Base-by-base conservation (phyloP, 2,113 vertebrate genomes). In the Poeciliopsis turrubarensis region DNA sequence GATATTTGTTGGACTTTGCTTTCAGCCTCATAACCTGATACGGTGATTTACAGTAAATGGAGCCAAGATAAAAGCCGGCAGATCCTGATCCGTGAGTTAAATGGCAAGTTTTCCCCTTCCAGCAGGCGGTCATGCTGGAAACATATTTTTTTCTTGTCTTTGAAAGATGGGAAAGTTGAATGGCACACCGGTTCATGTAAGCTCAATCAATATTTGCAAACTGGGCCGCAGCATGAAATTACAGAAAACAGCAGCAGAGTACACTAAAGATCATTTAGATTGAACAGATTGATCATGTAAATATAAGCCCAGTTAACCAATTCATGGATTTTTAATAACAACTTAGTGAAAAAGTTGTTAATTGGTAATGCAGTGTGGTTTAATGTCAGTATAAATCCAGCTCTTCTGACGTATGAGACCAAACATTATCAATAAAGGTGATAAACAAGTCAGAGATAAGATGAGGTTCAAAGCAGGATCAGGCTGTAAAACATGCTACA, bases 1-100 rank as follows among this genome's bases (percentile, higher is more conserved):
- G 73, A 81, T 78, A 71, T 78, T 44, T 51, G 13, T 34, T 78
- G 84, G 60, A 80, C 89, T 90, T 91, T 89, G 80, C 30, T 75
- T 76, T 72, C 32, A 17, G 3, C 34, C 44, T 78, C 7, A 67
- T 1, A 41, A 15, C 27, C 65, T 69, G 81, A 81, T 79, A 70
- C 57, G 31, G 12, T 34, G 51, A 80, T 70, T 65, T 26, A 57
- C 41, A 63, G 37, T 62, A 44, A 44, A 6, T 32, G 37, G 27
- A 34, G 27, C 5, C 67, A 22, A 67, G 63, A 39, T 62, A 64
- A 12, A 6, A n/a, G 13, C 39, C 12, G 10, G 12, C 5, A 30
- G 3, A 34, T 32, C 25, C 31, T 47, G 32, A 68, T 72, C 54
- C 70, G 17, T 65, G 26, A 67, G 2, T 27, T 19, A 26, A 41